These are phyloP conservation scores for Sus cebifrons DNA, from an alignment of 2,797 vertebrate species.

Conservation along the genomic window DNA sequence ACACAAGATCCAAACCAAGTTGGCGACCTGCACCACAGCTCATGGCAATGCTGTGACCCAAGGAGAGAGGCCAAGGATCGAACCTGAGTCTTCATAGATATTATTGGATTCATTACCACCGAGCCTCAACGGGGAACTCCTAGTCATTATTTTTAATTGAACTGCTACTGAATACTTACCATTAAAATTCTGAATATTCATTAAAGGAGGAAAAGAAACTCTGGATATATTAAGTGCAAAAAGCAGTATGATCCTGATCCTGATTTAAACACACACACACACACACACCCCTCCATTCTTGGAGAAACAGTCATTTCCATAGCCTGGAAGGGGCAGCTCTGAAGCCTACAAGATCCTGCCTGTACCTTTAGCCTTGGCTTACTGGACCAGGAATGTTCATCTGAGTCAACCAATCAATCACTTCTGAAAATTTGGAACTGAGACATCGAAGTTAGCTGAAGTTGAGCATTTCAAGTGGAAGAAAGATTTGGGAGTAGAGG, in stretches of 20 bases:
- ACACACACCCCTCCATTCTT: background rate
- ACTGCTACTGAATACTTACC: conserved; percentile 14
- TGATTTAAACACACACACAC: too few species aligned
- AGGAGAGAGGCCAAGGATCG: too few species aligned
- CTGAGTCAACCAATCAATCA: conserved; percentile 1
- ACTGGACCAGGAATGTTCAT: background rate
- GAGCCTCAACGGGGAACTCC: too few species aligned
- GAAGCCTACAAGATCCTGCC: background rate
- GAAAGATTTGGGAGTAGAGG: background rate
- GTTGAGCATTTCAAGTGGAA: conserved; percentile 31
- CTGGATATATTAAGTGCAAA: background rate
- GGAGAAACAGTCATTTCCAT: background rate
- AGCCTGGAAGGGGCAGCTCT: background rate
- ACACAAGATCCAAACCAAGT: too few species aligned
- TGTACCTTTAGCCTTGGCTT: background rate
- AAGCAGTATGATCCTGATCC: background rate
- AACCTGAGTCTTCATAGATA: too few species aligned
- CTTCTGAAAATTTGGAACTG: background rate
- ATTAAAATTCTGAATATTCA: conserved; percentile 35
- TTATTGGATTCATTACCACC: too few species aligned
- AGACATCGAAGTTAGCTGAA: background rate
- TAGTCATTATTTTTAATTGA: background rate
- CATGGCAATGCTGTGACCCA: too few species aligned
- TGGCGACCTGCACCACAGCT: too few species aligned
- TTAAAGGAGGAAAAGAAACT: background rate